Evolutionary conservation across 2,113 vertebrate species (phyloP), one percentile per base, ranked within the genome.

Genomic region (Crypturellus undulatus): DNA sequence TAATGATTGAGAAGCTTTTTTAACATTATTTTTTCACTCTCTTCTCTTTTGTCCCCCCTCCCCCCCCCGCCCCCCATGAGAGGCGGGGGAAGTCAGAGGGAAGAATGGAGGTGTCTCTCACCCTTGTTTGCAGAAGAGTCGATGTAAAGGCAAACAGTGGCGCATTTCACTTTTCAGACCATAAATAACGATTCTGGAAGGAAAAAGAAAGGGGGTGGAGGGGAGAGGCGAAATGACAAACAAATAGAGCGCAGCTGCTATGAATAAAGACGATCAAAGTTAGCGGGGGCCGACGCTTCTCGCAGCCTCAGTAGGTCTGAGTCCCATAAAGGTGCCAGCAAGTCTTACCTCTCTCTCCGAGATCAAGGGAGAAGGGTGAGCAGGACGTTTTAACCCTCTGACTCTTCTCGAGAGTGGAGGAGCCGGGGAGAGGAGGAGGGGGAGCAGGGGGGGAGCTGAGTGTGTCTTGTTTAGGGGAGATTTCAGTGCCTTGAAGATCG

Each of bases 181-280:
- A 92, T 98, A 98, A 98, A 97, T 98, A 97, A 98, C 75, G 81
- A 94, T 97, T 96, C 87, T 73, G 63, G 18, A 80, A 94, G 88
- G 84, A 97, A 97, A 96, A 79, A 97, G 49, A 49, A 49, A 49
- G 49, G 21, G 49, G 19, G 49, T 22, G 21, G 49, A 43, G 43
- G 21, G 49, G 21, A 49, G 49, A 49, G 89, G 86, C 26, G 43
- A 97, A 97, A 96, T 93, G 87, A 97, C 96, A 90, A 97, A 97
- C 97, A 98, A 98, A 98, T 96, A 97, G 88, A 95, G 82, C 79
- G 24, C 98, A 98, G 96, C 96, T 98, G 98, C 97, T 85, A 97
- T 96, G 96, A 97, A 98, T 97, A 97, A 97, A 84, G 87, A 92
- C 92, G 96, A 97, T 98, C 97, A 97, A 97, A 98, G 98, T 96